A percentile compares a stretch with the other conserved stretches of the same genome.
These are phyloP conservation scores for Mormyrus lacerda DNA, from an alignment of 2,113 vertebrate species.

Conservation along the genomic window DNA sequence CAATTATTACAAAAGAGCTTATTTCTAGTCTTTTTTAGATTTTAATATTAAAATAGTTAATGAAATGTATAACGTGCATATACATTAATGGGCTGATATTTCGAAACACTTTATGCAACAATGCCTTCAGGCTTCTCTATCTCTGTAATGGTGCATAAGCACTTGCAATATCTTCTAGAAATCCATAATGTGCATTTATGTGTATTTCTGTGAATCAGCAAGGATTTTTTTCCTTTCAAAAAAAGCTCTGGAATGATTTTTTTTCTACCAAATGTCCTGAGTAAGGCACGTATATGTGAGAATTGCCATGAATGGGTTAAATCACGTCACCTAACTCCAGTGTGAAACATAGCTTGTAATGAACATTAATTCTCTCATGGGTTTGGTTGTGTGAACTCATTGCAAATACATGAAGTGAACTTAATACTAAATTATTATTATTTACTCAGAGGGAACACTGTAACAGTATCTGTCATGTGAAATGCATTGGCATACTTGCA, in stretches of 20 bases:
- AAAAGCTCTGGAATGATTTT: neutral
- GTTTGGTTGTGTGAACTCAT: neutral
- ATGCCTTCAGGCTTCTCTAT: neutral
- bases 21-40: neutral
- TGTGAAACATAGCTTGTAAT: neutral
- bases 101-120: constrained; percentile 13
- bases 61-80: neutral
- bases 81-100: constrained; percentile 3
- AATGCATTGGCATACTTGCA: neutral
- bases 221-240: neutral
- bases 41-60: neutral
- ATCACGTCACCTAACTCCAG: neutral
- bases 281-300: neutral
- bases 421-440: neutral
- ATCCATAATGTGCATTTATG: constrained; percentile 6
- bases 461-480: neutral
- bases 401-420: neutral
- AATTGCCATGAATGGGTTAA: constrained; percentile 3
- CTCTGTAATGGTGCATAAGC: neutral
- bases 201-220: constrained; percentile 4
- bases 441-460: constrained; percentile 7
- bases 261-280: constrained; percentile 1
- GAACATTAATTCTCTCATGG: neutral
- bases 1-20: neutral
- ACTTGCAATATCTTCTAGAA: neutral